Conservation (phyloP, 2,113 vertebrate species). For the Chaetura pelagica region DNA sequence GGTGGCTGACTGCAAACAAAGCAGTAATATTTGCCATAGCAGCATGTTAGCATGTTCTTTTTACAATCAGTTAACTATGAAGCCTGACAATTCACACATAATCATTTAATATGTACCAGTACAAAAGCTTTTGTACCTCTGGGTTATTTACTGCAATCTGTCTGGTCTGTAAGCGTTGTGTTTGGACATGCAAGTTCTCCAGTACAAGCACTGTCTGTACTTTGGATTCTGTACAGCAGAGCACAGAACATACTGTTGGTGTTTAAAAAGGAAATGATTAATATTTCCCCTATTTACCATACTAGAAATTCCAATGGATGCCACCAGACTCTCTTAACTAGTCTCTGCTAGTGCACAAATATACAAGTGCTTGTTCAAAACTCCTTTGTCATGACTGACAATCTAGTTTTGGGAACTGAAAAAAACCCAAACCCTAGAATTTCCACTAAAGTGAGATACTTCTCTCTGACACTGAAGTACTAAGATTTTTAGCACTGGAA, state of each 20-base stretch:
- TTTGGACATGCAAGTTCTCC: constrained; percentile 29
- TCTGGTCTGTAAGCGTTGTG: not conserved
- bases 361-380: not conserved
- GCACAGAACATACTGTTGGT: constrained; percentile 5
- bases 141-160: not conserved
- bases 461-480: not conserved
- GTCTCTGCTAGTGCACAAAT: not conserved
- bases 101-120: not conserved
- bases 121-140: not conserved
- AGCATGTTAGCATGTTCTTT: not conserved
- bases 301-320: constrained; percentile 18
- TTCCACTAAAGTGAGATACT: not conserved
- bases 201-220: constrained; percentile 34
- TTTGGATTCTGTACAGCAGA: constrained; percentile 23
- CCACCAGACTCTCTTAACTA: not conserved
- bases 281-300: constrained; percentile 10
- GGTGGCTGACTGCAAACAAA: not conserved
- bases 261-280: constrained; percentile 34
- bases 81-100: not conserved
- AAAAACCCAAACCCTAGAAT: not conserved
- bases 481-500: not conserved
- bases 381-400: not conserved
- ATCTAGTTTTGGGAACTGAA: not conserved
- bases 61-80: not conserved
- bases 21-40: not conserved